phyloP scores from a whole-genome alignment of 2,113 vertebrate species.

The Cyanoramphus novaezelandiae region DNA sequence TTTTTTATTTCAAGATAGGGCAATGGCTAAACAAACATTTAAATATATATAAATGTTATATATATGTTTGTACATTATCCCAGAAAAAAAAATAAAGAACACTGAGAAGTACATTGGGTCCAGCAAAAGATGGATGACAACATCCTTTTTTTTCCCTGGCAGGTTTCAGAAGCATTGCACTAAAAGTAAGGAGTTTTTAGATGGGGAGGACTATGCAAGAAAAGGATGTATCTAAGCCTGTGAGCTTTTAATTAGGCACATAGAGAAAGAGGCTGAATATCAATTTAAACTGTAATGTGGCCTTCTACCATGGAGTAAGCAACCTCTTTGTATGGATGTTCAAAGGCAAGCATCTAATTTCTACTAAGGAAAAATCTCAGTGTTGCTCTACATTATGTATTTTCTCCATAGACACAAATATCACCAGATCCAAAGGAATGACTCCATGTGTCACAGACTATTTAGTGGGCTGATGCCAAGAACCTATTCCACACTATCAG shows the following conservation, averaged over 20 bases:
- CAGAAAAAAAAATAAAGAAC: not conserved
- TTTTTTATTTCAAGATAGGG: not conserved
- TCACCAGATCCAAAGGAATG: not conserved
- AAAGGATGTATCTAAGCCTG: not conserved
- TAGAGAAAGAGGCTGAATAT: conserved; percentile 8
- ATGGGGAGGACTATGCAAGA: not conserved
- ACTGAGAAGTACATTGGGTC: not conserved
- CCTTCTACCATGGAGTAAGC: not conserved
- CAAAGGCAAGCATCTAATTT: conserved; percentile 30
- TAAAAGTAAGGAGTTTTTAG: rapidly evolving
- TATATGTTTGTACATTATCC: not conserved
- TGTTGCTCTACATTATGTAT: not conserved
- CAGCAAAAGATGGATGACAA: not conserved
- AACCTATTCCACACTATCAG: not conserved
- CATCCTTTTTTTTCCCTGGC: not conserved
- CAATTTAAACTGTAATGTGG: not conserved
- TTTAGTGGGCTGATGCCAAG: not conserved
- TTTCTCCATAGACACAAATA: not conserved
- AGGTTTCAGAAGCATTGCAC: not conserved
- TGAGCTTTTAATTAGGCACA: conserved; percentile 9
- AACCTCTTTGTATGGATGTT: not conserved
- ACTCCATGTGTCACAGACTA: not conserved
- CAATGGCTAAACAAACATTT: not conserved
- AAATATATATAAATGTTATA: not conserved
- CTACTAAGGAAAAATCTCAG: not conserved